These are phyloP conservation scores for Omphaloscelis lunosa DNA, from an alignment of 2,888 invertebrate species.

Conservation along the genomic window DNA sequence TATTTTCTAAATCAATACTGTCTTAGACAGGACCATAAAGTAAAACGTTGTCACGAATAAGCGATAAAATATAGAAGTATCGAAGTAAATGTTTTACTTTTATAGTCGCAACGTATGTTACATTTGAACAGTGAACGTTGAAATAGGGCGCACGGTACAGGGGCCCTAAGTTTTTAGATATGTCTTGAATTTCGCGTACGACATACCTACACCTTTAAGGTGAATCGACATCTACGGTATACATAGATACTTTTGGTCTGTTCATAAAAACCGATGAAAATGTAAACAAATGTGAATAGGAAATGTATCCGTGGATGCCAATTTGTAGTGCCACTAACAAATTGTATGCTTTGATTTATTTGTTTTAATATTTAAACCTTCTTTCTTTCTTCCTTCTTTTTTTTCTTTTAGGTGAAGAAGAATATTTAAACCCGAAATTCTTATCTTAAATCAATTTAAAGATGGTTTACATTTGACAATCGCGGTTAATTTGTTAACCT, in stretches of 20 bases:
- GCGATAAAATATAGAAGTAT: slow-evolving; percentile 39
- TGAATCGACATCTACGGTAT: background rate
- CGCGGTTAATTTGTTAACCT: no score
- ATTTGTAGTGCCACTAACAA: background rate
- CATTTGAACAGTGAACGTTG: background rate
- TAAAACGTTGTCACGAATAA: slow-evolving; percentile 15
- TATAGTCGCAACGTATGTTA: slow-evolving; percentile 17
- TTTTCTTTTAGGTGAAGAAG: no score
- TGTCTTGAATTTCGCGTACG: background rate
- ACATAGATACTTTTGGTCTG: no score
- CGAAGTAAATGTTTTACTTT: slow-evolving; percentile 30
- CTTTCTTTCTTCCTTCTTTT: no score
- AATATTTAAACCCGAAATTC: background rate
- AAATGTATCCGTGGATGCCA: background rate
- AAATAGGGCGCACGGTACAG: background rate
- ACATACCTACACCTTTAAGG: background rate
- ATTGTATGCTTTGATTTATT: background rate
- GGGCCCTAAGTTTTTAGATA: background rate
- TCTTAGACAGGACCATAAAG: slow-evolving; percentile 11
- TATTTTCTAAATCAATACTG: slow-evolving; percentile 1
- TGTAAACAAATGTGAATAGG: background rate
- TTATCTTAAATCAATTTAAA: background rate
- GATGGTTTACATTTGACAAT: no score
- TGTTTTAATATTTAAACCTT: background rate
- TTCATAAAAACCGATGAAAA: background rate